Evolutionary conservation across 2,797 vertebrate species (phyloP).

Genomic region (Hydrolagus colliei): DNA sequence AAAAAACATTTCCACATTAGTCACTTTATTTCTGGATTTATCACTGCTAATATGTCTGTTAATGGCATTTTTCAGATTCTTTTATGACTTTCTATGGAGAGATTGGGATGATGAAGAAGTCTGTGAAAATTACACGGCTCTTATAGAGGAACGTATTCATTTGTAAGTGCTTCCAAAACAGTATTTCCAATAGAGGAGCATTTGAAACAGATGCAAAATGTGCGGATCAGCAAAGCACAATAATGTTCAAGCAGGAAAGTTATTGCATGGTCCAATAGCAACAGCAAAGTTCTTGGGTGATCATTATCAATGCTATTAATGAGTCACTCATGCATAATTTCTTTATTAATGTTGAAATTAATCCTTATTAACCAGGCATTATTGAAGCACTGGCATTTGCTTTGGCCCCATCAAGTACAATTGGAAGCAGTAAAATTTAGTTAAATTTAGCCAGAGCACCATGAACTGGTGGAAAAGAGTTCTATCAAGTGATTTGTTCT

Average conservation of each 20-base stretch:
- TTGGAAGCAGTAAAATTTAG: too few relatives aligned
- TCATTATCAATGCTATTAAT: too few relatives aligned
- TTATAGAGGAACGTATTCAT: slow-evolving; percentile 57
- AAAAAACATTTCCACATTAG: slow-evolving; percentile 14
- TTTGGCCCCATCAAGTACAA: too few relatives aligned
- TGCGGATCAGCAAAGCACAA: neutral
- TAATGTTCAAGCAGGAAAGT: too few relatives aligned
- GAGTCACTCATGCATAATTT: too few relatives aligned
- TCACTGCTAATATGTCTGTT: neutral
- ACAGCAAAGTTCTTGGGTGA: too few relatives aligned
- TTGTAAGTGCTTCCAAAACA: slow-evolving; percentile 47
- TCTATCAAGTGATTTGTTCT: neutral
- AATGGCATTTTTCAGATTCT: slow-evolving; percentile 44
- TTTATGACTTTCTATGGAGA: slow-evolving; percentile 53
- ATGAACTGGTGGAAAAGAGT: neutral
- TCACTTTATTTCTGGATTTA: slow-evolving; percentile 29
- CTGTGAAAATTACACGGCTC: slow-evolving; percentile 49
- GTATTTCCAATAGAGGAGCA: neutral
- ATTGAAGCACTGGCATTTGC: too few relatives aligned
- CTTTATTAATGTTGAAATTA: too few relatives aligned
- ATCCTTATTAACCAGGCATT: too few relatives aligned
- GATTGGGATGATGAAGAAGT: slow-evolving; percentile 52
- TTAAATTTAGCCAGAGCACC: too few relatives aligned
- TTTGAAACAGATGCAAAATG: neutral
- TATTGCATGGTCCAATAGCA: too few relatives aligned